Evolutionary conservation across 2,113 vertebrate genomes (phyloP), one percentile per base, ranked within the genome.

Genomic region (Oceanites oceanicus): DNA sequence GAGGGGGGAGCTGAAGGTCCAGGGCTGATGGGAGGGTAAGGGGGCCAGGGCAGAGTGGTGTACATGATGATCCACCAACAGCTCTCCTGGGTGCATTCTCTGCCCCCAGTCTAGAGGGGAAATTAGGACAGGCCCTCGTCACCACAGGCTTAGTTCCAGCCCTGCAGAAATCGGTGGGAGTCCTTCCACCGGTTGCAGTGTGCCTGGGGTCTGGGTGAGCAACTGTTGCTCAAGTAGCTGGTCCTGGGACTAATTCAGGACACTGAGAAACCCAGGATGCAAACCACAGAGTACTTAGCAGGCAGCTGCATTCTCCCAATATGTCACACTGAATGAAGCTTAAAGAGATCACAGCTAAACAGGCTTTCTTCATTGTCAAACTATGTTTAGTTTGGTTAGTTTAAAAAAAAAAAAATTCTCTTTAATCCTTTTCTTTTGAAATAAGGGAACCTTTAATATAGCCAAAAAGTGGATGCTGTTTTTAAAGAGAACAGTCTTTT

Each of bases 361-460:
- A 79, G 67, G 23, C 55, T 94, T 95, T 79, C 32, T 93, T 88
- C 71, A 47, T 89, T 75, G 40, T 83, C 52, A 87, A 90, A 73
- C 45, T 66, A 55, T 63, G 34, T 79, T 78, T 59, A 20, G 13
- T 86, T 94, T 40, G 38, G 29, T 92, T 91, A 86, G 4, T 32
- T 53, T 26, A 36, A 59, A 23, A n/a, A 5, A 38, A 52, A 65
- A 83, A 74, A 68, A 50, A 38, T 88, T 84, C 50, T 85, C 15
- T 87, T 96, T 94, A 94, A 95, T 96, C 53, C 45, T 92, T 81
- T 73, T 66, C 59, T 87, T 96, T 92, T 88, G 67, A 96, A 94
- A 92, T 80, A 79, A 82, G n/a, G 73, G 63, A 77, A 91, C 59
- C 83, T 92, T 93, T 86, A 89, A 91, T 75, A 92, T 26, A 86